Evolutionary conservation across 2,113 vertebrate species (phyloP), one percentile per base, ranked within the genome.

Genomic region (Oncorhynchus nerka): DNA sequence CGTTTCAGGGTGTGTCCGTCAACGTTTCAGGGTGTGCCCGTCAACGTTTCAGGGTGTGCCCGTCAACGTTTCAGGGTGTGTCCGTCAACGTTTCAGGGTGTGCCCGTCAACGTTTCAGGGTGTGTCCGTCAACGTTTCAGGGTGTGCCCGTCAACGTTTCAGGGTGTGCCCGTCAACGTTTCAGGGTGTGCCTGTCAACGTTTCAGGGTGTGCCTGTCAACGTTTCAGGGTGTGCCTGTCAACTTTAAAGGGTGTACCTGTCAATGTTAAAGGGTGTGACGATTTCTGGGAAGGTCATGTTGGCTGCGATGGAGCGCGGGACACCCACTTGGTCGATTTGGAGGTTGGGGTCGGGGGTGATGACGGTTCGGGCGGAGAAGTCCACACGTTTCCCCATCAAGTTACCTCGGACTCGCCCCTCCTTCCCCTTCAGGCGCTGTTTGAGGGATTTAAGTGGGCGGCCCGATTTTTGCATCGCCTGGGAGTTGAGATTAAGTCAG

Each of bases 401-500:
- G 89, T 98, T 98, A 49, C 97, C 97, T 64, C 97, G 83, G 61
- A 98, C 97, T 0, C 97, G 88, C 0, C 97, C 97, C 81, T 98
- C 97, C 70, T 98, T 98, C 24, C 97, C 96, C 87, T 98, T 98
- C 81, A 98, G 82, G 22, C 97, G 92, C 85, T 97, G 96, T 80
- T 98, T 98, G 65, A 98, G 59, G 51, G 97, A 98, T 92, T 98
- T 98, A 20, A 98, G 93, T 1, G 97, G 96, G 0, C 97, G 95
- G 5, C 97, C 96, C 0, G 96, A 98, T 77, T 98, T 98, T 84
- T 98, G 97, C 97, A 97, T 98, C 1, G 97, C 96, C 97, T 98
- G 73, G 59, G 39, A 26, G 72, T 71, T 75, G 11, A 69, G 32
- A 75, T 5, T 19, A 62, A 3, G 51, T 11, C 1, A 12, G 22